Percentiles rank a stretch among this genome's conserved stretches.
Evolutionary conservation across 2,888 invertebrate species (phyloP).

Genomic region (Machimus rusticus): DNA sequence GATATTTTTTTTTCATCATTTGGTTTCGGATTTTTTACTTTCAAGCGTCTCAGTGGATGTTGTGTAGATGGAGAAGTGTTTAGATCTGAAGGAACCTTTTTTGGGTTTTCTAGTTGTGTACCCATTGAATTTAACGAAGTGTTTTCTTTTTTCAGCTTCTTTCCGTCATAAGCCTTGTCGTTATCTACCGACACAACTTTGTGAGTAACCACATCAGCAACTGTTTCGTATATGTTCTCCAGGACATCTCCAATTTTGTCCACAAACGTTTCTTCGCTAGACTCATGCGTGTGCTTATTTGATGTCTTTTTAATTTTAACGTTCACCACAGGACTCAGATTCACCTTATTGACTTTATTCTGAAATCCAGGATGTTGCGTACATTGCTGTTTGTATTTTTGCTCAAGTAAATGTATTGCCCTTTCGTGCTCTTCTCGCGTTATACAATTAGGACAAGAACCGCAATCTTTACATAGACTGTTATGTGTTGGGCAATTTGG

Average conservation of each 20-base stretch:
- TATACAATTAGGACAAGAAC: not conserved
- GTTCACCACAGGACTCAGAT: not conserved
- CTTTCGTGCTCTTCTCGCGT: not conserved
- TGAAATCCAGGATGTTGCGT: not conserved
- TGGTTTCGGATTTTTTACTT: not conserved
- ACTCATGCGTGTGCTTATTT: not conserved
- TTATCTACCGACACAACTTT: conserved; percentile 2
- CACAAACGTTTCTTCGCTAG: not conserved
- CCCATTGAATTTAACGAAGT: not conserved
- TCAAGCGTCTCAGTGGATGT: not conserved
- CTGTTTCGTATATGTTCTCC: conserved; percentile 7
- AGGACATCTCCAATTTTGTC: not conserved
- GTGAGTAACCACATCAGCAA: not conserved
- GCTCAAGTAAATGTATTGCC: not conserved
- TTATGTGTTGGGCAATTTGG: not conserved
- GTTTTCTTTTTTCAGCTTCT: not conserved
- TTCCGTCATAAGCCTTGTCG: not conserved
- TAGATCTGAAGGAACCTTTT: not conserved
- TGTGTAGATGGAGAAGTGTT: not conserved
- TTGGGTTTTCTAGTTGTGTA: not conserved
- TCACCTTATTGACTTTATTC: not conserved
- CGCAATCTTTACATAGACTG: not conserved
- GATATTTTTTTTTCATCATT: not conserved
- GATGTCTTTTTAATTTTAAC: not conserved
- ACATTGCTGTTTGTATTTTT: not conserved